Conservation (phyloP, 2,888 invertebrate species). For the Cataglyphis livida region DNA sequence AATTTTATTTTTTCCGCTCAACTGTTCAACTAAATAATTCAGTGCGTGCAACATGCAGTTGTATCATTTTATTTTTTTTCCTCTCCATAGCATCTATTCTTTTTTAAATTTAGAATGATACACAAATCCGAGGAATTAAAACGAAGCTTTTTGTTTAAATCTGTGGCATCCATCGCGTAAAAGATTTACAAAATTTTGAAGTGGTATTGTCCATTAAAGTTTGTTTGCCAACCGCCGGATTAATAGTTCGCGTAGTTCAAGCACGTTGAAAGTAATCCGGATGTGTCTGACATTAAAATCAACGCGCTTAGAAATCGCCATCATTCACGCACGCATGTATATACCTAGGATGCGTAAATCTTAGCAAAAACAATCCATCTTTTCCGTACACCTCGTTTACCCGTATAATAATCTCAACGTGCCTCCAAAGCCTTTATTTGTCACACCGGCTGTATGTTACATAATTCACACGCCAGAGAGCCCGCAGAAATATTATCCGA, state of each 20-base stretch:
- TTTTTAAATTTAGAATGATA: conserved; percentile 19
- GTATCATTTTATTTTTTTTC: background rate
- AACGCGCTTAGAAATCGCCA: background rate
- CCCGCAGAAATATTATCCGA: conserved; percentile 64
- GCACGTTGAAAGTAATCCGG: background rate
- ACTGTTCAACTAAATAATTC: conserved; percentile 5
- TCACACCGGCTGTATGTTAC: conserved; percentile 24
- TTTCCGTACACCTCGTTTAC: conserved; percentile 20
- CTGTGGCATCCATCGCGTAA: background rate
- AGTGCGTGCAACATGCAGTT: background rate
- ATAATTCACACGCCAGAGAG: conserved; percentile 37
- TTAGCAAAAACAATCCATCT: conserved; percentile 35
- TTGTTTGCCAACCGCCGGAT: background rate
- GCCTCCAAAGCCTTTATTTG: conserved; percentile 39
- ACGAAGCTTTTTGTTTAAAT: background rate
- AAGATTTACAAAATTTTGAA: background rate
- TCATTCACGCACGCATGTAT: conserved; percentile 6
- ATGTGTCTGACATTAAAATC: background rate
- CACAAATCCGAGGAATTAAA: background rate
- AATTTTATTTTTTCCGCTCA: background rate
- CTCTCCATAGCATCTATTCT: background rate
- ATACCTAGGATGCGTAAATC: conserved; percentile 23
- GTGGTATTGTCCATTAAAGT: background rate
- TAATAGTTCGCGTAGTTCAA: background rate
- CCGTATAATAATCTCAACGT: conserved; percentile 40